Evolutionary conservation across 2,888 invertebrate genomes (phyloP), one percentile per base, ranked within the genome.

Genomic region (Mythimna loreyi): DNA sequence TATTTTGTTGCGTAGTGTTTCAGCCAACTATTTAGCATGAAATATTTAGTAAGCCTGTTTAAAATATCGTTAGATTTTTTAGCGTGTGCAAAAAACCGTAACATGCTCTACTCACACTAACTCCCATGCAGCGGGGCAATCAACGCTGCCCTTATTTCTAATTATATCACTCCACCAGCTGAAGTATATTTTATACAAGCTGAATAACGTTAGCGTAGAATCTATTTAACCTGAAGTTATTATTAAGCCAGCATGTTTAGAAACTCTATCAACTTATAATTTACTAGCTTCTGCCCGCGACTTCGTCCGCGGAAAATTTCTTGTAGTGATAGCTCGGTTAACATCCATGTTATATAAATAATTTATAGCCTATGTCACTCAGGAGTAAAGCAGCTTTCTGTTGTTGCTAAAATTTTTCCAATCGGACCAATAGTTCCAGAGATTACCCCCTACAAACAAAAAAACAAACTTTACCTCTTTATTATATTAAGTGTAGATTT

Each of bases 91-190:
- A 56, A 45, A 61, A 50, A 47, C 1, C 28, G 3, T 69, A 25
- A 62, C 28, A 21, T 45, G 6, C 25, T 60, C 16, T 19, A 19
- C 64, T 56, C 62, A 70, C 55, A 40, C 55, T 11, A 56, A 63
- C 71, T 63, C 50, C 56, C 72, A 72, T 64, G 60, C 60, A 63
- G 11, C 8, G 40, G 7, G 21, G 56, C 40, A 30, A 62, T 73
- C 40, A 73, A 40, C 36, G 43, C 59, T 52, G 67, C 36, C 59
- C 40, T 49, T 53, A 67, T 72, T 72, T 58, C 36, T 73, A 67
- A 67, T 67, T 60, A 63, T 64, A 67, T 60, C 52, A 56, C 59
- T 67, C 23, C 28, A 57, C 23, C 52, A 45, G 28, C 49, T 55
- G 58, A 59, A 52, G 47, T 40, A 25, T 30, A 68, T 71, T 68